phyloP scores from a whole-genome alignment of 2,888 invertebrate genomes.

The Stenodera caucasica region DNA sequence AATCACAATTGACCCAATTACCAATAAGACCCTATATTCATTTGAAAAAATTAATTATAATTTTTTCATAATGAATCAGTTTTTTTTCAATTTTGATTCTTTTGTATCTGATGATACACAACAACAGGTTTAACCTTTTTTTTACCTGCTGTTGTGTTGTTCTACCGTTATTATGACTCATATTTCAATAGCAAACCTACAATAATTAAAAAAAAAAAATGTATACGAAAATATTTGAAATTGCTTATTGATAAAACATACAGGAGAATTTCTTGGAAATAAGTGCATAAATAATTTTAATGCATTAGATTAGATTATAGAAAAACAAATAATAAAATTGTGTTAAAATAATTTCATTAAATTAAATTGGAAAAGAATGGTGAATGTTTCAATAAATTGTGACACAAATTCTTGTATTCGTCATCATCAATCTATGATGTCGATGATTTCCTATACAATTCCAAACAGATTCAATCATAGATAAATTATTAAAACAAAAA shows the following conservation, averaged over 20 bases:
- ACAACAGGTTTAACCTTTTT: background rate
- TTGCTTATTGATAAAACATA: background rate
- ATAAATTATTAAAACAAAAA: background rate
- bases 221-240: too few species aligned
- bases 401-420: background rate
- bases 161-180: slow-evolving; percentile 1
- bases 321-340: background rate
- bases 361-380: background rate
- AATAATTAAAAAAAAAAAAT: too few species aligned
- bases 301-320: background rate
- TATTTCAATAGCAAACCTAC: background rate
- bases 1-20: too few species aligned
- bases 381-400: background rate
- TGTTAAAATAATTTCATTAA: background rate
- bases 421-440: background rate
- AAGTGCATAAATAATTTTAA: background rate
- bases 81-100: too few species aligned
- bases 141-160: background rate
- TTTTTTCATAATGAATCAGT: too few species aligned
- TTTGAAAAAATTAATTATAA: too few species aligned
- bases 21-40: too few species aligned
- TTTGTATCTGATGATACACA: too few species aligned
- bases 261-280: background rate
- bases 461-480: background rate
- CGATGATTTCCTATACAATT: background rate